Evolutionary conservation across 2,113 vertebrate genomes (phyloP), one percentile per base, ranked within the genome.

Genomic region (Mystacornis crossleyi): DNA sequence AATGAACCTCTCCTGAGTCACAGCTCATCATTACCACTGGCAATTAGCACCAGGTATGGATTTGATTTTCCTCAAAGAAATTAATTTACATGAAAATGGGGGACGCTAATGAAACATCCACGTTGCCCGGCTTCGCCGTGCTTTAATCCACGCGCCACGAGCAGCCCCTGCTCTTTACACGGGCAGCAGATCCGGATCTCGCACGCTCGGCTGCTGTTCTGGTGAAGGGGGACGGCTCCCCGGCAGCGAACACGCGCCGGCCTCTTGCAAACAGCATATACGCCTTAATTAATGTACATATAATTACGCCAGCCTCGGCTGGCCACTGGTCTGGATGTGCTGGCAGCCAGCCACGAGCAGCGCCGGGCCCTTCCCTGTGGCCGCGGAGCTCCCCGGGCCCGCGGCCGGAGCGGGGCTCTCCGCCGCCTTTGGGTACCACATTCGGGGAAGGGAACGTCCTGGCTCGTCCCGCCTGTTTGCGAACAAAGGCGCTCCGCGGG

Each of bases 31-130:
- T 61, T 79, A 75, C 7, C 61, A 8, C 1, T 43, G 66, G 38
- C 84, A 95, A 90, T 96, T 95, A 95, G 81, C 62, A 38, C 34
- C 70, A 93, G 84, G 66, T 86, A 80, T 7, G 50, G 81, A 55
- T 87, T 17, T 20, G 61, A 87, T 89, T 90, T 92, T n/a, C 75
- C 89, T 88, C 87, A 62, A 91, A 89, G 60, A 89, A 86, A 91
- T 89, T 57, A 58, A 95, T 93, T 93, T 91, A 18, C 90, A 77
- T 91, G 84, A 94, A 54, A 93, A 95, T 28, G 38, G 74, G n/a
- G 54, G 38, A 43, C 18, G 66, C 66, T 86, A 87, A 93, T 66
- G 87, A 57, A 89, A 21, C 84, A 74, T 34, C 53, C 20, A 42
- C 48, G 24, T 55, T 79, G n/a, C 40, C 75, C 51, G 67, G 14